Evolutionary conservation across 2,113 vertebrate genomes (phyloP).

Genomic region (Pituophis catenifer): DNA sequence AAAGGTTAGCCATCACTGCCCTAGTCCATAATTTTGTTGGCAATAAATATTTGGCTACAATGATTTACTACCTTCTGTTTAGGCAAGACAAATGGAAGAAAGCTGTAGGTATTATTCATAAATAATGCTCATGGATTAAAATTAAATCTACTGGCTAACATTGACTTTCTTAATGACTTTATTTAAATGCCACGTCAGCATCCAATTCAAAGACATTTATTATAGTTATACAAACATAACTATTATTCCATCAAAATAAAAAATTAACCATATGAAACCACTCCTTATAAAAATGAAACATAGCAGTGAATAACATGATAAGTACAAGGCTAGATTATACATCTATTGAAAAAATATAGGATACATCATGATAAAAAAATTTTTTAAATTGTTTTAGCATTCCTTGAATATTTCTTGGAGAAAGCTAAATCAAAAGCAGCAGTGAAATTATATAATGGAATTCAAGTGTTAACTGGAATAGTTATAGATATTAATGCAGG

Average conservation of each 20-base stretch:
- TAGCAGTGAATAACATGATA: neutral
- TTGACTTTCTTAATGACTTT: neutral
- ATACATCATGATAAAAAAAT: neutral
- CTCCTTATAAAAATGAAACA: neutral
- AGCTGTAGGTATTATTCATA: neutral
- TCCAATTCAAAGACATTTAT: neutral
- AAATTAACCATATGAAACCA: neutral
- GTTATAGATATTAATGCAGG: too few relatives aligned
- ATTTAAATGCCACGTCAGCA: neutral
- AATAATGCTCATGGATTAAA: neutral
- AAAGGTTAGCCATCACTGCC: too few relatives aligned
- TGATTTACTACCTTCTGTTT: neutral
- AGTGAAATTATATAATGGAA: neutral
- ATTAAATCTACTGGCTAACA: neutral
- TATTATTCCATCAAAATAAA: neutral
- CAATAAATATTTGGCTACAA: neutral
- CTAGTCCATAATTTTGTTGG: neutral
- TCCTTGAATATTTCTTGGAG: neutral
- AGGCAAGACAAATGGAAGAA: neutral
- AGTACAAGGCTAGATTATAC: neutral
- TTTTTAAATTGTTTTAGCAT: neutral
- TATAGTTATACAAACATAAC: neutral
- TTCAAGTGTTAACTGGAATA: constrained; percentile 12
- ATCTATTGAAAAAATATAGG: neutral
- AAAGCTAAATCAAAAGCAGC: neutral